Conservation (phyloP, 2,888 invertebrate species). For the Cancer borealis region DNA sequence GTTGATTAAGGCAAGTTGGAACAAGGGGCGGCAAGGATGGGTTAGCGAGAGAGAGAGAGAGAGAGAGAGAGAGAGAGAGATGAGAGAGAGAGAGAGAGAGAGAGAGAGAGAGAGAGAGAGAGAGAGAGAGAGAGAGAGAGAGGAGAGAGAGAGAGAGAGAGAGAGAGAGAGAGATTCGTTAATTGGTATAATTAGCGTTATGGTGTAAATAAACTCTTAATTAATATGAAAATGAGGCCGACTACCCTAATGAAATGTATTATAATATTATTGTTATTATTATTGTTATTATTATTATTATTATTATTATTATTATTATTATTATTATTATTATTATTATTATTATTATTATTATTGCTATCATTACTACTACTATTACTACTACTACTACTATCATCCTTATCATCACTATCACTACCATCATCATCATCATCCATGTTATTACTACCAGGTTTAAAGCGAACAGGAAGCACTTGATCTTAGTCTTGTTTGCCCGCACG, state of each 20-base stretch:
- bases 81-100: constrained; percentile 14
- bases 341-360: neutral
- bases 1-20: constrained; percentile 22
- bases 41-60: neutral
- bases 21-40: constrained; percentile 36
- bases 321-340: neutral
- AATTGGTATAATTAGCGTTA: neutral
- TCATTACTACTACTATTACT: neutral
- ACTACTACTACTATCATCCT: neutral
- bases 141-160: constrained; percentile 22
- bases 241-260: neutral
- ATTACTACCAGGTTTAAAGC: neutral
- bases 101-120: constrained; percentile 23
- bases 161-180: neutral
- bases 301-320: neutral
- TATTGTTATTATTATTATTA: neutral
- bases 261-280: neutral
- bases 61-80: neutral
- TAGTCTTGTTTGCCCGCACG: neutral
- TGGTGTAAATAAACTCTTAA: constrained; percentile 24
- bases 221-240: neutral
- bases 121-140: constrained; percentile 6
- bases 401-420: neutral
- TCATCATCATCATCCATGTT: neutral
- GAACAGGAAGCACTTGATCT: neutral